A percentile compares a stretch with the other conserved stretches of the same genome.
phyloP scores from a whole-genome alignment of 2,797 vertebrate genomes.

The Alfaro cultratus region DNA sequence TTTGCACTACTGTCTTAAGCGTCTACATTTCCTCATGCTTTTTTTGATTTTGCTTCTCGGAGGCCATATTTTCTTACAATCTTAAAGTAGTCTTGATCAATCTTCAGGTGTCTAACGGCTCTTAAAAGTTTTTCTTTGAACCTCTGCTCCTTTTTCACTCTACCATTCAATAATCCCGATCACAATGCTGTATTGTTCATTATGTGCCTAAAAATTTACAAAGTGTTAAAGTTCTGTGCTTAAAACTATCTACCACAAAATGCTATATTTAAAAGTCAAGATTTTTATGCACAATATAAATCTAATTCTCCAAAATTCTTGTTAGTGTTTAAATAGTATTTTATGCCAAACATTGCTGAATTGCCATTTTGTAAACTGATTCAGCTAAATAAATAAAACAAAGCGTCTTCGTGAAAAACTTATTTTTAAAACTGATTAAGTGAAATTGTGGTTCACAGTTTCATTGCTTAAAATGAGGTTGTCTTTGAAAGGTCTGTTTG shows the following conservation, averaged over 20 bases:
- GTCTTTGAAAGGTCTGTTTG: not conserved
- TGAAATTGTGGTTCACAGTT: not conserved
- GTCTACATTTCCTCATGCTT: not conserved
- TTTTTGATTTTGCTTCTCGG: not conserved
- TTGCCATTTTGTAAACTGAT: not conserved
- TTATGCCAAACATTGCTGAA: not conserved
- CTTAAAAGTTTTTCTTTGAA: not conserved
- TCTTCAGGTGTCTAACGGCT: not conserved
- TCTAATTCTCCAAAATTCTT: not conserved
- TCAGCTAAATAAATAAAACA: not conserved
- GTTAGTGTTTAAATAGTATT: not conserved
- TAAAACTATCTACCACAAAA: not conserved
- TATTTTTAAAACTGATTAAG: not conserved
- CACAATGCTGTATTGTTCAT: not conserved
- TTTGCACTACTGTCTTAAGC: not conserved
- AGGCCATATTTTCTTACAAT: not conserved
- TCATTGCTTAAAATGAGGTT: not conserved
- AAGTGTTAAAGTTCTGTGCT: not conserved
- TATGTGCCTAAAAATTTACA: not conserved
- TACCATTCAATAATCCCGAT: not conserved
- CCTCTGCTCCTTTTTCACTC: not conserved
- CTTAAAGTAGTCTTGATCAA: not conserved
- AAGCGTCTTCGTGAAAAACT: not conserved
- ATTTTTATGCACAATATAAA: not conserved
- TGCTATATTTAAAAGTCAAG: not conserved